phyloP scores from a whole-genome alignment of 1,140 invertebrate genomes.

The Drosophila tropicalis region DNA sequence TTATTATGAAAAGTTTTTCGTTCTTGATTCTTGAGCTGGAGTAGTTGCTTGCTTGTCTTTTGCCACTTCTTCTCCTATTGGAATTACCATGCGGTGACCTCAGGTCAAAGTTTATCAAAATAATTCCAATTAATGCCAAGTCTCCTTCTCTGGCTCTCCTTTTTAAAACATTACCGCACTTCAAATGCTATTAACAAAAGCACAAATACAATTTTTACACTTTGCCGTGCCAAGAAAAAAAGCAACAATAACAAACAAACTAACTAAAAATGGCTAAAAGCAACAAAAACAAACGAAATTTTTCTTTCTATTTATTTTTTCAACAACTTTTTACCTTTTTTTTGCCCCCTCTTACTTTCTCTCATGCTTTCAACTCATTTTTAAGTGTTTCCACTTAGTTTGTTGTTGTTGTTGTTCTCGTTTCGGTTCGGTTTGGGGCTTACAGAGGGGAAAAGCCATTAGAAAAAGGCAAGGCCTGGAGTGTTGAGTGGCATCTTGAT shows the following conservation, averaged over 20 bases:
- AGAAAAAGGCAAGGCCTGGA: constrained; percentile 55
- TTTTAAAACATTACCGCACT: constrained; percentile 35
- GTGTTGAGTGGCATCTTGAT: constrained; percentile 43
- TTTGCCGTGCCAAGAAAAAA: constrained; percentile 60
- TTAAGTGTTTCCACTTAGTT: constrained; percentile 74
- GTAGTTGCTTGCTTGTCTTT: no score
- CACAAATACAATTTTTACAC: constrained; percentile 62
- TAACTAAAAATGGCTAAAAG: constrained; percentile 36
- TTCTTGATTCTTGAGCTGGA: no score
- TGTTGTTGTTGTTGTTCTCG: constrained; percentile 34
- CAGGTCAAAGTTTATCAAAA: constrained; percentile 29
- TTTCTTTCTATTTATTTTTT: constrained; percentile 73
- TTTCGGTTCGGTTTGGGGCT: constrained; percentile 11
- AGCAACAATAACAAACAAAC: constrained; percentile 63
- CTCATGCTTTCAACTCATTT: constrained; percentile 50
- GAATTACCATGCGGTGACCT: not conserved
- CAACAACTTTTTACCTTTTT: constrained; percentile 75
- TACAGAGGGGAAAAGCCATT: constrained; percentile 53
- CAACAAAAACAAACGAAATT: constrained; percentile 43
- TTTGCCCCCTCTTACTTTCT: not conserved
- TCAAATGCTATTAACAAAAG: constrained; percentile 49
- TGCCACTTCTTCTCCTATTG: not conserved
- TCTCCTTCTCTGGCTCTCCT: not conserved
- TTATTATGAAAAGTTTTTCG: no score
- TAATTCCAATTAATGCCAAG: constrained; percentile 56